A percentile compares a stretch with the other conserved stretches of the same genome.
phyloP scores from a whole-genome alignment of 2,113 vertebrate species.

The Columbina picui region DNA sequence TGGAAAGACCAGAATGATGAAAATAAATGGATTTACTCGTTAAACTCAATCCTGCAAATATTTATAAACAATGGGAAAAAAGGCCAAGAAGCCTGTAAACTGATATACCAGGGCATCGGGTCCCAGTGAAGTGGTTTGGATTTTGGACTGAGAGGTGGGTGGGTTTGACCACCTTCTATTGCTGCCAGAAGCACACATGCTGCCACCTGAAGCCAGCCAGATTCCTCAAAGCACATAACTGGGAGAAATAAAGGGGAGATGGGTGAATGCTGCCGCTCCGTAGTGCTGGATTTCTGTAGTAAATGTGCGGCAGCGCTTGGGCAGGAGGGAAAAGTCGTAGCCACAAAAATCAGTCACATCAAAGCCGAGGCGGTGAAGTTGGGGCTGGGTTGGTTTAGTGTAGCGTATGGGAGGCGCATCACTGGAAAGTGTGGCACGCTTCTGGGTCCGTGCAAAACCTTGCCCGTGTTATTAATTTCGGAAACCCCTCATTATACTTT shows the following conservation, averaged over 20 bases:
- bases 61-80: too few relatives aligned
- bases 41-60: neutral
- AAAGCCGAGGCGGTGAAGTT: neutral
- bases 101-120: neutral
- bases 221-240: rapidly evolving
- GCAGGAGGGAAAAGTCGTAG: neutral
- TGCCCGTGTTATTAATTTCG: neutral
- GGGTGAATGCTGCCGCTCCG: rapidly evolving
- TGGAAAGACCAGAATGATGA: neutral
- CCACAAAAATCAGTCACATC: neutral
- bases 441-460: neutral
- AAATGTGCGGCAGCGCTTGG: neutral
- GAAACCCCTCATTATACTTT: neutral
- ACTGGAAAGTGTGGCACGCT: neutral
- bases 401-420: rapidly evolving
- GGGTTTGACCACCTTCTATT: neutral
- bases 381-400: neutral
- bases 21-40: neutral
- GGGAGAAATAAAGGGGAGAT: neutral
- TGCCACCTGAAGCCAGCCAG: neutral
- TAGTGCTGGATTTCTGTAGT: neutral
- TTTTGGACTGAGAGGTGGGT: rapidly evolving
- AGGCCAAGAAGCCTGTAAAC: neutral
- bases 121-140: neutral
- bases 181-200: neutral